phyloP scores from a whole-genome alignment of 2,888 invertebrate genomes.

The Nebria salina region DNA sequence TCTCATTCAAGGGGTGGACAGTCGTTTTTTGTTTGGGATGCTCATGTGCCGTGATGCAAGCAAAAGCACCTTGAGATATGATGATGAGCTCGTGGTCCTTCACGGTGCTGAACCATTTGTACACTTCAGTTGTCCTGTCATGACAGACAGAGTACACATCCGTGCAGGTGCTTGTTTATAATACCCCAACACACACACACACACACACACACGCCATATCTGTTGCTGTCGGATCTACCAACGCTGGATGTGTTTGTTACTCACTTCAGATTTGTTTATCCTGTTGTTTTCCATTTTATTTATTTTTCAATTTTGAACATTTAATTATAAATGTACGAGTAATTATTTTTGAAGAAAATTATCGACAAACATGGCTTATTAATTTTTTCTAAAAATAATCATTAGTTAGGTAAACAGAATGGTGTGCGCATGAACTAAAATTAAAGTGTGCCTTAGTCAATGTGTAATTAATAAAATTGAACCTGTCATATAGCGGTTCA shows the following conservation, averaged over 20 bases:
- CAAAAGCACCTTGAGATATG: neutral
- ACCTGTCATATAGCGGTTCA: neutral
- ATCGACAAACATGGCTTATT: too few relatives aligned
- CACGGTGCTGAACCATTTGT: neutral
- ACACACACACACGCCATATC: constrained; percentile 1
- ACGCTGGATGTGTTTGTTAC: neutral
- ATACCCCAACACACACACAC: neutral
- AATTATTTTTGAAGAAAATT: too few relatives aligned
- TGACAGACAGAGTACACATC: neutral
- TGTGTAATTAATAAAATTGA: neutral
- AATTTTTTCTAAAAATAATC: too few relatives aligned
- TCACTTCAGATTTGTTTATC: neutral
- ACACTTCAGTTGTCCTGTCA: neutral
- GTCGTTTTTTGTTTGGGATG: neutral
- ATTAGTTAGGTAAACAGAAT: too few relatives aligned
- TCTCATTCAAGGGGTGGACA: neutral
- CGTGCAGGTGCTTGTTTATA: neutral
- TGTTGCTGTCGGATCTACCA: neutral
- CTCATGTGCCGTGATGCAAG: neutral
- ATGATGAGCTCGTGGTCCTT: neutral
- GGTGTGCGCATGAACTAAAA: too few relatives aligned
- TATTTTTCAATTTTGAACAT: neutral
- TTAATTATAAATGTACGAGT: too few relatives aligned
- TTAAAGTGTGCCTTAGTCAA: neutral
- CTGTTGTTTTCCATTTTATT: neutral